Evolutionary conservation across 2,797 vertebrate genomes (phyloP).

Genomic region (Erpetoichthys calabaricus): DNA sequence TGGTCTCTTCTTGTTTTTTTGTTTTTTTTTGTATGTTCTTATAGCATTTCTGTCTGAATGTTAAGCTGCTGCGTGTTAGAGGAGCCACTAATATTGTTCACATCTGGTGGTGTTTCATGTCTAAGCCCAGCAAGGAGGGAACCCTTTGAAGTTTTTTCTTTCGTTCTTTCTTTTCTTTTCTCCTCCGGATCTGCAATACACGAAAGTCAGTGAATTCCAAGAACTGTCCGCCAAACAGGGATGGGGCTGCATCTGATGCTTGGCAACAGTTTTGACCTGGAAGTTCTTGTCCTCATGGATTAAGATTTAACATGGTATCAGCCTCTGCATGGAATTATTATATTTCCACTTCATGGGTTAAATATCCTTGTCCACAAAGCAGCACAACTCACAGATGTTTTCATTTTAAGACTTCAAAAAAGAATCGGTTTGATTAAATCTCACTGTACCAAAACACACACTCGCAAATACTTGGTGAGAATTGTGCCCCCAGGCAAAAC

Average conservation of each 20-base stretch:
- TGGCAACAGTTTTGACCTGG: constrained; percentile 31
- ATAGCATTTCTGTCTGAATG: constrained; percentile 12
- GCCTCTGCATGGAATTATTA: background rate
- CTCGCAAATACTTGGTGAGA: constrained; percentile 20
- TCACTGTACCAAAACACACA: constrained; percentile 27
- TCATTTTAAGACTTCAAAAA: constrained; percentile 37
- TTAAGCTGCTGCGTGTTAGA: constrained; percentile 30
- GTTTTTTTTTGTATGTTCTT: too few species aligned
- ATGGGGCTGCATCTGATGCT: too few species aligned
- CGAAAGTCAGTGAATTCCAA: constrained; percentile 32
- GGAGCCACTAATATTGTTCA: constrained; percentile 37
- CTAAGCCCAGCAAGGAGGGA: constrained; percentile 24
- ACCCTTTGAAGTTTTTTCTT: constrained; percentile 44
- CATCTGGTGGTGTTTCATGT: constrained; percentile 48
- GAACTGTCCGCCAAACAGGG: constrained; percentile 26
- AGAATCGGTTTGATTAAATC: constrained; percentile 30
- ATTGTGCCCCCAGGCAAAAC: constrained; percentile 27
- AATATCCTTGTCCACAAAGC: constrained; percentile 28
- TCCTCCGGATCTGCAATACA: constrained; percentile 27
- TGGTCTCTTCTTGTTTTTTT: too few species aligned
- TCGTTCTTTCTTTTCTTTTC: background rate
- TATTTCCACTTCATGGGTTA: constrained; percentile 28
- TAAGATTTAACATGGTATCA: background rate
- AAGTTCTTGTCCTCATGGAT: constrained; percentile 19
- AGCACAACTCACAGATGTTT: constrained; percentile 37